Base-by-base conservation (phyloP, 2,113 vertebrate species). In the Gymnobelideus leadbeateri region DNA sequence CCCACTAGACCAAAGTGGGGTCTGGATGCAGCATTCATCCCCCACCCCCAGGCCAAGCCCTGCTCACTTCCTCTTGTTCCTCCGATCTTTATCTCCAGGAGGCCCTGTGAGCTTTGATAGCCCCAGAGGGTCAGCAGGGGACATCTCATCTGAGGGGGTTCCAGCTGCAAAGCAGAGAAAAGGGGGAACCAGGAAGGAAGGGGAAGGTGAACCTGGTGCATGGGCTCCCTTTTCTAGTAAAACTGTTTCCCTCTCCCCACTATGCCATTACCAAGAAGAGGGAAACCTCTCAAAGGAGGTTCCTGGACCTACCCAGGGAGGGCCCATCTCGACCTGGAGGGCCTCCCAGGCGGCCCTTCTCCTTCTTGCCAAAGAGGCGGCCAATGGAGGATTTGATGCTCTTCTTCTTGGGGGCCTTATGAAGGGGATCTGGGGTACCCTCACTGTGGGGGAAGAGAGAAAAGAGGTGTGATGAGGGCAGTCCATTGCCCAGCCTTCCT, bases 301-400 rank as follows among this genome's bases (percentile, higher is more conserved):
- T 84, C 57, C n/a, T 43, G 21, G 28, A 89, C 96, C 97, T 97
- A 99, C 99, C 99, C 28, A 99, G 98, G 91, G 99, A 99, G 51
- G 98, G 93, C 7, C 99, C 99, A 57, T 99, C 99, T 28, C 99
- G 98, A 3, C 99, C 99, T 0, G 99, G 98, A 0, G 99, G 98
- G 37, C 98, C 99, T 47, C 99, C 99, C 98, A 99, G 98, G 46
- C 99, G 98, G 31, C 99, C 99, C 94, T 99, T 99, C 96, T 99
- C 99, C 96, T 99, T 99, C 98, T 99, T 99, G 92, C 99, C 99
- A 94, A 99, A 99, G 57, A 99, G 99, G 9, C 99, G 99, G 5
- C 99, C 99, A 55, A 99, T 99, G 97, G 99, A 99, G 92, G 99
- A 99, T 98, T 99, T 99, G 98, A 99, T 99, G 98, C 99, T 99